phyloP scores from a whole-genome alignment of 2,797 vertebrate species.

The Pangasius mekongensis region DNA sequence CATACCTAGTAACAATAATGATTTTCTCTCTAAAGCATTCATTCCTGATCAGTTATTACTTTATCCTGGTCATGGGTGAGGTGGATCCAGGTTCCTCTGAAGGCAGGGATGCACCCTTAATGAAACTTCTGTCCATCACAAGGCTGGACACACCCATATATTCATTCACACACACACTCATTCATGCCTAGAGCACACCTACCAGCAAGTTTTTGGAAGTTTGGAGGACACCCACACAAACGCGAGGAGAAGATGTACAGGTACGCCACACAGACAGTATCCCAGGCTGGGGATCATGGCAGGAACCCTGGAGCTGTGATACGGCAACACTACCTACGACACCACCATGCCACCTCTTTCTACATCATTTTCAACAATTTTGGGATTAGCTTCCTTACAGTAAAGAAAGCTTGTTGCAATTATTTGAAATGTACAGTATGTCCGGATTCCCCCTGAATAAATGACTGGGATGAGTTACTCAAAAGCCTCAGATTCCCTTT shows the following conservation, averaged over 20 bases:
- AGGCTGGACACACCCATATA: not conserved
- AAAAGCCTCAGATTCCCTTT: not conserved
- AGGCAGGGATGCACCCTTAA: not conserved
- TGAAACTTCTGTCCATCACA: not conserved
- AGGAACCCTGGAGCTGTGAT: not conserved
- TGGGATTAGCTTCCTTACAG: constrained; percentile 16
- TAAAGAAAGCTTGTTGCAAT: constrained; percentile 28
- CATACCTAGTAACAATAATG: not conserved
- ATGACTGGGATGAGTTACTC: not conserved
- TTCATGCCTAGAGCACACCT: not conserved
- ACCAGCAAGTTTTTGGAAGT: not conserved
- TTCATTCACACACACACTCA: not conserved
- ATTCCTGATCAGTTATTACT: not conserved
- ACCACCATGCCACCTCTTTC: not conserved
- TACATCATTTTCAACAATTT: not conserved
- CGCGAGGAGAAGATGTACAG: not conserved
- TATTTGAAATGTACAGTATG: constrained; percentile 12
- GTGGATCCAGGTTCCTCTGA: not conserved
- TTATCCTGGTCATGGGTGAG: not conserved
- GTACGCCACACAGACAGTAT: not conserved
- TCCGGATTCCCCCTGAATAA: constrained; percentile 21
- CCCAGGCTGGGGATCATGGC: not conserved
- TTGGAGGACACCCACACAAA: too few relatives aligned
- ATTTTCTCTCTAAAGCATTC: not conserved
- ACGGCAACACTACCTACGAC: not conserved